Percentiles rank a stretch among this genome's conserved stretches.
Evolutionary conservation across 2,888 invertebrate species (phyloP).

Genomic region (Drosophila atripex): DNA sequence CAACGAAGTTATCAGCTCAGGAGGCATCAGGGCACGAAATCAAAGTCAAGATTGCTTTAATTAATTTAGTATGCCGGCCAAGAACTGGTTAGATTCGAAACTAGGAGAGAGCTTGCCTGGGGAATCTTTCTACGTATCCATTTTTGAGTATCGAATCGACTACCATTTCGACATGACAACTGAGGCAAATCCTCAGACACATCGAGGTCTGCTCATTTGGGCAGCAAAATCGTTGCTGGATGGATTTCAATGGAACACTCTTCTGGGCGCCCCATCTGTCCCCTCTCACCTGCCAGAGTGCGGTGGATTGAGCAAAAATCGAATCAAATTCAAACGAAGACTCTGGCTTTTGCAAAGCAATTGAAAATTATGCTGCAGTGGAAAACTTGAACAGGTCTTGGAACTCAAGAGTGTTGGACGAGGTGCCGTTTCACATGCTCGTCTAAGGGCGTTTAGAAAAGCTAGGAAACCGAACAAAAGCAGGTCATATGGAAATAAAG

Average conservation of each 20-base stretch:
- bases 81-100: constrained; percentile 6
- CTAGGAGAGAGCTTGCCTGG: not conserved
- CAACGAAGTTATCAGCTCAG: constrained; percentile 22
- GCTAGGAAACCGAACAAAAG: constrained; percentile 51
- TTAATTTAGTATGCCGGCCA: constrained; percentile 33
- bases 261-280: not conserved
- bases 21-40: constrained; percentile 14
- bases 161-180: constrained; percentile 30
- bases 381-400: constrained; percentile 22
- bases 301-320: constrained; percentile 48
- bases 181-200: constrained; percentile 12
- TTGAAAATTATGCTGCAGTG: constrained; percentile 42
- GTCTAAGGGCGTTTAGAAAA: constrained; percentile 37
- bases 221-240: constrained; percentile 32
- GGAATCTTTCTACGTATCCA: not conserved
- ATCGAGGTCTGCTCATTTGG: constrained; percentile 35
- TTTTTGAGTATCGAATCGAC: constrained; percentile 39
- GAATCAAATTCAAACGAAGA: constrained; percentile 52
- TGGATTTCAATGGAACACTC: constrained; percentile 25
- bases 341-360: constrained; percentile 27
- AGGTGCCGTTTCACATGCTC: constrained; percentile 38
- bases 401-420: constrained; percentile 43
- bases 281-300: constrained; percentile 22
- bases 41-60: constrained; percentile 42
- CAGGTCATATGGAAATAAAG: constrained; percentile 74